Percentiles rank a stretch among this genome's conserved stretches.
phyloP scores from a whole-genome alignment of 2,113 vertebrate species.

The Saccopteryx bilineata region DNA sequence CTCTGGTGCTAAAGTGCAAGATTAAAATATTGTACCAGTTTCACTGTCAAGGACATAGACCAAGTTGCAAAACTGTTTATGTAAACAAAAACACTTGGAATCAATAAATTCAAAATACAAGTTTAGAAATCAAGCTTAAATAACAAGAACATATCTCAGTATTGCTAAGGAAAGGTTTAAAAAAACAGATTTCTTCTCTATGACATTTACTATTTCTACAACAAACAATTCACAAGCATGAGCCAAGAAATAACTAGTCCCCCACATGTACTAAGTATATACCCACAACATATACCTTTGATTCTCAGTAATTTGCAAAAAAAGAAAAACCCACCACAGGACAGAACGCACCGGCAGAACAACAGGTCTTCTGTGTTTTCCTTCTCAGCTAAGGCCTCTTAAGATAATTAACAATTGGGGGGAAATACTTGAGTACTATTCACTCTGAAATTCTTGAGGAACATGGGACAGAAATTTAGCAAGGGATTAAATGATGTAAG shows the following conservation, averaged over 20 bases:
- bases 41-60: background rate
- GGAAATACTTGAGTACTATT: background rate
- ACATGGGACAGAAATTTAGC: background rate
- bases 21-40: background rate
- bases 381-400: constrained; percentile 18
- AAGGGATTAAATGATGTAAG: background rate
- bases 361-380: background rate
- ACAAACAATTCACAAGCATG: constrained; percentile 53
- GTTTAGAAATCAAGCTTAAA: constrained; percentile 36
- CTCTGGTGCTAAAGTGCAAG: constrained; percentile 37
- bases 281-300: constrained; percentile 45
- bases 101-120: background rate
- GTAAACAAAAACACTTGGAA: constrained; percentile 15
- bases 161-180: constrained; percentile 30
- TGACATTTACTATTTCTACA: constrained; percentile 58
- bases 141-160: rapidly evolving
- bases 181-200: constrained; percentile 59
- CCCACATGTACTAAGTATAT: background rate
- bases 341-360: background rate
- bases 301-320: constrained; percentile 60
- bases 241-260: constrained; percentile 55
- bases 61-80: background rate
- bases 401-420: background rate
- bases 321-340: constrained; percentile 24
- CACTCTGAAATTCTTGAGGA: constrained; percentile 8